Evolutionary conservation across 2,888 invertebrate genomes (phyloP), one percentile per base, ranked within the genome.

Genomic region (Dryocosmus kuriphilus): DNA sequence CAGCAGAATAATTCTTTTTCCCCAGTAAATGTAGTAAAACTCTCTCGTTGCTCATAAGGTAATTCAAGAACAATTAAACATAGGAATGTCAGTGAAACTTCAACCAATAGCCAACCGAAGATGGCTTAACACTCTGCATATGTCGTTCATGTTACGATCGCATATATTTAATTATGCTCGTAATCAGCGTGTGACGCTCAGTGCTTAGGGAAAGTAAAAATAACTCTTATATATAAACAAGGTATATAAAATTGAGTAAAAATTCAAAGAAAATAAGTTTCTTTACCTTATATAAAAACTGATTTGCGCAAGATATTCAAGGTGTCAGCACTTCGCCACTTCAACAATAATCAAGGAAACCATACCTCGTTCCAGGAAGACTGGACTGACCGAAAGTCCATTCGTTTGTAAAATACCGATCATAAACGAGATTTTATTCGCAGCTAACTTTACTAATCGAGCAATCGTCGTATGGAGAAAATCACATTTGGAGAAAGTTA

Each of bases 1-100:
- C 30, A 71, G 27, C 11, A 30, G 9, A 71, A 30, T 71, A n/a
- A 71, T 71, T 71, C 46, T 41, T 71, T 71, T 30, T 71, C 71
- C 7, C 51, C 5, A n/a, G 8, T n/a, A 51, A 51, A n/a, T 57
- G 19, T 27, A 71, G 71, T n/a, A 71, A 71, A 71, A 71, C 51
- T 71, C 71, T 71, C 71, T 71, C 51, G 51, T 71, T 32, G 51
- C 27, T 11, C n/a, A 24, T 46, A 71, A 51, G 51, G 51, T 71
- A 46, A 46, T 71, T 71, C 27, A 71, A 51, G 71, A 71, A 46
- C n/a, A 71, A 71, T 71, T 71, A 71, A 71, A 51, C 51, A 27
- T 71, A 51, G 46, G 71, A 71, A 71, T 71, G n/a, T 14, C n/a
- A 71, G 71, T 71, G 71, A 71, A 71, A 71, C 51, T 71, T 71